These are phyloP conservation scores for Nothobranchius furzeri DNA, from an alignment of 2,113 vertebrate species.

Conservation along the genomic window DNA sequence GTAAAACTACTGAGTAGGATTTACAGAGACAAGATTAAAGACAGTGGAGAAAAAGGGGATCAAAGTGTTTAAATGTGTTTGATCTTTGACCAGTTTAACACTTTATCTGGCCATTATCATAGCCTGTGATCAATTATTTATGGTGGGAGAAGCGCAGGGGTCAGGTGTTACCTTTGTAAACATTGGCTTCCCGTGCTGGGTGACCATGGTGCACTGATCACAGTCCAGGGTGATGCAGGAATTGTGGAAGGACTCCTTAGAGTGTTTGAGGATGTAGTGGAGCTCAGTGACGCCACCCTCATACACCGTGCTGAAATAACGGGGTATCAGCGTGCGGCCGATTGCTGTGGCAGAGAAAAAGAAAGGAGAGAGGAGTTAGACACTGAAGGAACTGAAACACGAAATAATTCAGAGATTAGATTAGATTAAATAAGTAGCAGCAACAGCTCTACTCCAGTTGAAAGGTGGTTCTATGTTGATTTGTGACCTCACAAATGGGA, in stretches of 20 bases:
- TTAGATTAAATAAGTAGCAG: no score
- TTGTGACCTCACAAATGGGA: not conserved
- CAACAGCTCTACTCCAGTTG: no score
- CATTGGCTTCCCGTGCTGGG: conserved; percentile 98
- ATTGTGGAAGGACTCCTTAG: conserved; percentile 99
- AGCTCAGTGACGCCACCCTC: conserved; percentile 98
- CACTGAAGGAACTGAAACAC: not conserved
- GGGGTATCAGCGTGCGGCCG: conserved; percentile 97
- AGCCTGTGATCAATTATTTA: conserved; percentile 62
- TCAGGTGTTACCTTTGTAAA: conserved; percentile 92
- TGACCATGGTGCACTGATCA: conserved; percentile 99
- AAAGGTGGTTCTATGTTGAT: no score
- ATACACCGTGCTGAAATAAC: conserved; percentile 99
- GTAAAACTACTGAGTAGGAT: conserved; percentile 5
- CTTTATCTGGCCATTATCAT: conserved; percentile 46
- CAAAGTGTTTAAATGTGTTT: conserved; percentile 46
- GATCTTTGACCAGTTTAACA: conserved; percentile 63
- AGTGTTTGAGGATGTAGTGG: conserved; percentile 98
- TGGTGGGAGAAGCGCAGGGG: conserved; percentile 33
- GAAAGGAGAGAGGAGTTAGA: conserved; percentile 19
- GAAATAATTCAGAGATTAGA: not conserved
- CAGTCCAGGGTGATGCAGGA: conserved; percentile 98
- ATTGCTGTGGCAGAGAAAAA: conserved; percentile 83
- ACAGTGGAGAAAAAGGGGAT: conserved; percentile 13
- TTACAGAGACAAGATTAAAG: conserved; percentile 13